Evolutionary conservation across 2,888 invertebrate species (phyloP).

Genomic region (Notocelia uddmanniana): DNA sequence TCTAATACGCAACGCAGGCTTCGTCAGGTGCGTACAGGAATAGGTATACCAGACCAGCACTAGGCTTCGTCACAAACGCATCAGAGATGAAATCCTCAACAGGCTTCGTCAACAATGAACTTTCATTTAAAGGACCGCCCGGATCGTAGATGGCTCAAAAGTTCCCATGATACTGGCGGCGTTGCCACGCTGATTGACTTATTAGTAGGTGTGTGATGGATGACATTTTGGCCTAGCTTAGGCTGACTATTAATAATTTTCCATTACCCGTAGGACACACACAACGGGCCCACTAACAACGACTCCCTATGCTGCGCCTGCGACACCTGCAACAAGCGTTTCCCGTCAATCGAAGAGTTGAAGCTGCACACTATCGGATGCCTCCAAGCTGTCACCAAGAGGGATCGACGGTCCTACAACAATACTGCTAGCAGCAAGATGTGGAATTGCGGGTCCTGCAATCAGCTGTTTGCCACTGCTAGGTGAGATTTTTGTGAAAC

Average conservation of each 20-base stretch:
- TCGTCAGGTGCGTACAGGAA: no score
- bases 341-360: constrained; percentile 62
- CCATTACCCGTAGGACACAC: constrained; percentile 1
- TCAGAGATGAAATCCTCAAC: no score
- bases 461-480: constrained; percentile 78
- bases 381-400: constrained; percentile 55
- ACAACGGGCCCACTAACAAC: constrained; percentile 18
- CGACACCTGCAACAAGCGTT: constrained; percentile 63
- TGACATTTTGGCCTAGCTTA: no score
- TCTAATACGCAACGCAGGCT: no score
- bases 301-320: constrained; percentile 61
- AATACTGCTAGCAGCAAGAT: constrained; percentile 70
- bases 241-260: background rate
- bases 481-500: constrained; percentile 58
- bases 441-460: constrained; percentile 83
- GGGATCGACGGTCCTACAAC: constrained; percentile 61
- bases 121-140: no score
- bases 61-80: no score
- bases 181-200: no score
- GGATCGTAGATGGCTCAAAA: no score
- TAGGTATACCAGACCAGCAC: no score
- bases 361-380: constrained; percentile 60
- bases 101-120: no score
- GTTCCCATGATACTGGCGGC: no score
- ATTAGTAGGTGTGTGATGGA: no score